Evolutionary conservation across 2,797 vertebrate genomes (phyloP).

Genomic region (Eulemur mongoz): DNA sequence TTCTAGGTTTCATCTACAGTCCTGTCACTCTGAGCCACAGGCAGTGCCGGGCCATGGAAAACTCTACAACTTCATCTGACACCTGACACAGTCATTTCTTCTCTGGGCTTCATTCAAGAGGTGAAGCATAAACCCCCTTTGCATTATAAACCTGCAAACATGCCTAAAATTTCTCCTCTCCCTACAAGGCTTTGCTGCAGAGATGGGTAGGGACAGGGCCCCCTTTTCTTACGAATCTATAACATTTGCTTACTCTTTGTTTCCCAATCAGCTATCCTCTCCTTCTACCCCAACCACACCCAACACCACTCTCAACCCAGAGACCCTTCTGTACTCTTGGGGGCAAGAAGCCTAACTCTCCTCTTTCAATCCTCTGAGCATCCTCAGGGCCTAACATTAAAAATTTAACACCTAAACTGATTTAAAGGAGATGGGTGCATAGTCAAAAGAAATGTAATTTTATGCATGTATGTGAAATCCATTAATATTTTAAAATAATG

Average conservation of each 20-base stretch:
- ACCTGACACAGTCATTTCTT: not conserved
- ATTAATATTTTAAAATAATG: not conserved
- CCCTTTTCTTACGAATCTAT: not conserved
- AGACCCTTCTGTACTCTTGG: not conserved
- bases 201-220: not conserved
- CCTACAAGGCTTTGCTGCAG: not conserved
- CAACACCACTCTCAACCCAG: not conserved
- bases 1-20: not conserved
- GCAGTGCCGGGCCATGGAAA: not conserved
- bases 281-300: not conserved
- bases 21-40: not conserved
- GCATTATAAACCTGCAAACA: not conserved
- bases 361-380: not conserved
- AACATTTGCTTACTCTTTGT: not conserved
- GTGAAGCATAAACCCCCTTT: rapidly evolving
- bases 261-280: not conserved
- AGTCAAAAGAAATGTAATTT: not conserved
- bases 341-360: not conserved
- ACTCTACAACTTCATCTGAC: not conserved
- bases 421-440: not conserved
- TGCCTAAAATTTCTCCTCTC: not conserved
- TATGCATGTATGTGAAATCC: not conserved
- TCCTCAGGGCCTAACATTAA: not conserved
- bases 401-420: not conserved
- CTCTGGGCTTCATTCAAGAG: not conserved